These are phyloP conservation scores for Horisme vitalbata DNA, from an alignment of 2,888 invertebrate genomes.

Conservation along the genomic window DNA sequence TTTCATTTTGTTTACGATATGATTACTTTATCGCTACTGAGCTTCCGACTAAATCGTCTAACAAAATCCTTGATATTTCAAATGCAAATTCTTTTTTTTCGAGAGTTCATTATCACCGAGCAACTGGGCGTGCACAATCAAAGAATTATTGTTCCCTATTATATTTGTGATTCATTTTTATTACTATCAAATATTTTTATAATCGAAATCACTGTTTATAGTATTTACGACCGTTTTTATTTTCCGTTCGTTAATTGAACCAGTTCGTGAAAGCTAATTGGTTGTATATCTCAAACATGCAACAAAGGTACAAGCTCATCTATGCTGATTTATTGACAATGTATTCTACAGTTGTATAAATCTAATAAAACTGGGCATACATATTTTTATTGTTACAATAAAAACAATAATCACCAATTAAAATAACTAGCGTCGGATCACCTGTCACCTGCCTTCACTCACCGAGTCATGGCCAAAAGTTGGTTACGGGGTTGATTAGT, in stretches of 20 bases:
- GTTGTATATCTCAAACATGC: slow-evolving; percentile 37
- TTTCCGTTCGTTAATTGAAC: slow-evolving; percentile 41
- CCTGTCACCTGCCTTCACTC: no score
- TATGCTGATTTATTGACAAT: slow-evolving; percentile 34
- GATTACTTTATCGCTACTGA: no score
- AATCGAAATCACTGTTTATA: slow-evolving; percentile 30
- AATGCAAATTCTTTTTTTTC: slow-evolving; percentile 25
- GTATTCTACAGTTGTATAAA: slow-evolving; percentile 19
- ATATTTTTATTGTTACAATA: slow-evolving; percentile 14
- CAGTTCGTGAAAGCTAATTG: slow-evolving; percentile 38
- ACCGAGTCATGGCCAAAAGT: no score
- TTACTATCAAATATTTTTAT: slow-evolving; percentile 42
- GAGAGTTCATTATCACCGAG: slow-evolving; percentile 30
- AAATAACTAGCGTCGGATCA: no score
- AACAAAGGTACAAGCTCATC: slow-evolving; percentile 33
- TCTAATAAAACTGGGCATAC: slow-evolving; percentile 17
- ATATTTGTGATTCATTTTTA: slow-evolving; percentile 43
- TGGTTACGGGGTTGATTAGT: no score
- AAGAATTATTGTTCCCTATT: slow-evolving; percentile 36
- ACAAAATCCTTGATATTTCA: slow-evolving; percentile 8
- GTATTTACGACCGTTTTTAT: slow-evolving; percentile 44
- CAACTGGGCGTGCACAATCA: slow-evolving; percentile 29
- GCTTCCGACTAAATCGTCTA: no score
- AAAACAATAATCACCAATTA: slow-evolving; percentile 15
- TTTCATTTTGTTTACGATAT: no score